Evolutionary conservation across 2,888 invertebrate species (phyloP), one percentile per base, ranked within the genome.

Genomic region (Aphidoletes aphidimyza): DNA sequence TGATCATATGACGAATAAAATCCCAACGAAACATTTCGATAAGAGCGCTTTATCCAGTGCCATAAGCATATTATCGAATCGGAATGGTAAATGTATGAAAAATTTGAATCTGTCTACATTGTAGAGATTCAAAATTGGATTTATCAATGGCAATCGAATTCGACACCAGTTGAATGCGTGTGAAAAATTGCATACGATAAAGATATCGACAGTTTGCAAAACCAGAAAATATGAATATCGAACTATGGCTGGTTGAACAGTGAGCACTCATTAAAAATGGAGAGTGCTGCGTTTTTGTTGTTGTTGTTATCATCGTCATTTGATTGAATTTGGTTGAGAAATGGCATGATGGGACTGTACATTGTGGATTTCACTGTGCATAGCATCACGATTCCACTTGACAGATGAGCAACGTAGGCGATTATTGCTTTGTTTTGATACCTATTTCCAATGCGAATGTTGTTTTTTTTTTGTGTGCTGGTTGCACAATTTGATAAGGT

Each of bases 81-180:
- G 14, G 30, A 69, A 19, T 30, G 26, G 30, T 2, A 69, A 69
- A 69, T 69, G 69, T 9, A 9, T 14, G 69, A 69, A 14, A 30
- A 69, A 8, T 54, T 11, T 8, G 26, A 26, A 5, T 22, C n/a
- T 47, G 47, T 11, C 14, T 19, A 47, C 17, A 14, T 17, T 19
- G 2, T 47, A 2, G 47, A 54, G n/a, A n/a, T n/a, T n/a, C n/a
- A n/a, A 69, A 69, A 69, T 69, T 69, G 69, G 69, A 69, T 69
- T 69, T 69, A 69, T 69, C 69, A 30, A 19, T 69, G 69, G 26
- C 3, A 69, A 69, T 69, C 34, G 26, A 69, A 69, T 69, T 69
- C 30, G 34, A 30, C 69, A 69, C 69, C 69, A 69, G 69, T 69
- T 69, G 69, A 69, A 69, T 69, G 69, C 69, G 69, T 69, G 69